Percentiles rank a stretch among this genome's conserved stretches.
These are phyloP conservation scores for Agrotis puta DNA, from an alignment of 2,888 invertebrate genomes.

Conservation along the genomic window DNA sequence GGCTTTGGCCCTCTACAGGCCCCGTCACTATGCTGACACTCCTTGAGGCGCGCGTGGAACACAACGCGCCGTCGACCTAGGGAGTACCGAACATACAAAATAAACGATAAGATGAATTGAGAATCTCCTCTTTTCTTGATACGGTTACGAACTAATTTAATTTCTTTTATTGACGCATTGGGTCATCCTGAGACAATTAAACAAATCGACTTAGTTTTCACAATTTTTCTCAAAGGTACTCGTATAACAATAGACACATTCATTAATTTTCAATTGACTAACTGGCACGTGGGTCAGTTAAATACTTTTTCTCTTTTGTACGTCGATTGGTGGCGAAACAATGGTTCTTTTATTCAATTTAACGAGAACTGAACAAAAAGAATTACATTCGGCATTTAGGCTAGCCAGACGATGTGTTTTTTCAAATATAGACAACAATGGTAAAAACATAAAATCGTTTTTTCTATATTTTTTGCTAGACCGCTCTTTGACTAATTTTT, in stretches of 20 bases:
- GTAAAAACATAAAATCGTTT: background rate
- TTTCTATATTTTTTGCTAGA: background rate
- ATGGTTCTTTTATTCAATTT: constrained; percentile 35
- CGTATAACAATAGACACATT: constrained; percentile 25
- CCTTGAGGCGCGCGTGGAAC: too few species aligned
- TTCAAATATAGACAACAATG: background rate
- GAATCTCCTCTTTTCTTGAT: too few species aligned
- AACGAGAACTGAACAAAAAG: background rate
- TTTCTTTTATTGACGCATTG: too few species aligned
- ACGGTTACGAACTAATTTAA: too few species aligned
- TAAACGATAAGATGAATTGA: too few species aligned
- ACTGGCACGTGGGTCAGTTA: constrained; percentile 8
- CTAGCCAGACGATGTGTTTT: background rate
- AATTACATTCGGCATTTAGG: background rate
- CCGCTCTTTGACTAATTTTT: background rate
- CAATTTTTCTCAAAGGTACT: background rate
- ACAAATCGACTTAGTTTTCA: background rate
- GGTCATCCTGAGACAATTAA: background rate
- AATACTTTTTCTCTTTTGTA: constrained; percentile 19
- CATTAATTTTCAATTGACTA: constrained; percentile 24
- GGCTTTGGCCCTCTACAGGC: too few species aligned
- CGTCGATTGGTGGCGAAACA: constrained; percentile 24
- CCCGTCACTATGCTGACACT: too few species aligned
- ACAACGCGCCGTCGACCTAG: too few species aligned
- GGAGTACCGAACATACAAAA: too few species aligned